Conservation (phyloP, 2,113 vertebrate species). For the Castor canadensis region DNA sequence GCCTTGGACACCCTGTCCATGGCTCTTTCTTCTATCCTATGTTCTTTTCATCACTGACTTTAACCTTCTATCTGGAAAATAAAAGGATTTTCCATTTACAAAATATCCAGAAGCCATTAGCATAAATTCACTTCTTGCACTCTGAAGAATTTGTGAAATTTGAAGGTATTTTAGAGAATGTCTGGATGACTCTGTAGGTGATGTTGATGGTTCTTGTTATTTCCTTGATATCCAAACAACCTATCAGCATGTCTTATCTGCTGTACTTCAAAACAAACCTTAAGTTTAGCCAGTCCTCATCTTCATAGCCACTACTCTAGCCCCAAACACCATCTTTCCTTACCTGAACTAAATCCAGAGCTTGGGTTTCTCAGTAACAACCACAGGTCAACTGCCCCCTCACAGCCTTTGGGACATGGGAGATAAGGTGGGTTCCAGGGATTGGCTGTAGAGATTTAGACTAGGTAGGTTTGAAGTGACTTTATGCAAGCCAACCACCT, state of each 20-base stretch:
- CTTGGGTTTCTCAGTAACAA: neutral
- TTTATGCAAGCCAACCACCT: neutral
- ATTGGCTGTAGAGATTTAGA: neutral
- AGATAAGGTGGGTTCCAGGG: neutral
- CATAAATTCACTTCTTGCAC: neutral
- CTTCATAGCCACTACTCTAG: neutral
- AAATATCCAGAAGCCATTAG: neutral
- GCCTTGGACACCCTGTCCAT: neutral
- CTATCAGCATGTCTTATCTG: neutral
- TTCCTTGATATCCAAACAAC: neutral
- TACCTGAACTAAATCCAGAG: neutral
- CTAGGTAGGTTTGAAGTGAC: neutral
- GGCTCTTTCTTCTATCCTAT: neutral
- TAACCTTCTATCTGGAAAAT: neutral
- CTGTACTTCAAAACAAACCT: neutral
- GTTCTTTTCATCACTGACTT: neutral
- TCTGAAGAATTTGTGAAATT: neutral
- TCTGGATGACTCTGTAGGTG: neutral
- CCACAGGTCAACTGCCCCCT: neutral
- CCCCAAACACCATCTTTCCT: neutral
- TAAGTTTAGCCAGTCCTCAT: neutral
- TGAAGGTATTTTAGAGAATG: neutral
- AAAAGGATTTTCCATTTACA: conserved; percentile 9
- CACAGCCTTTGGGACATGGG: neutral
- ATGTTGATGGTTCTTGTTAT: neutral